Conservation (phyloP, 2,113 vertebrate genomes). For the Caracal caracal region DNA sequence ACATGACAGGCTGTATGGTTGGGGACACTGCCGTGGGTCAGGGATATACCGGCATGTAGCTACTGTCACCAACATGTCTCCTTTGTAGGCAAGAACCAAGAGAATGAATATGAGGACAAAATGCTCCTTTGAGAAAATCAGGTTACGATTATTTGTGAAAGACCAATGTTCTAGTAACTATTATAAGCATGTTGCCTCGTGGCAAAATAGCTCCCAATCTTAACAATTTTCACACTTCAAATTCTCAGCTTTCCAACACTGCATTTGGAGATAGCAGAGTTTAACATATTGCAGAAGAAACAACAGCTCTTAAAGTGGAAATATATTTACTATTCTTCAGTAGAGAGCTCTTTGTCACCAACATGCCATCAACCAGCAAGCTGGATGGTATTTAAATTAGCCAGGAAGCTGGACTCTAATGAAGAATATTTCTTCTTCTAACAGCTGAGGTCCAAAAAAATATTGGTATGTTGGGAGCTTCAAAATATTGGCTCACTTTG, state of each 20-base stretch:
- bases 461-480: conserved; percentile 1
- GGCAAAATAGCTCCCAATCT: conserved; percentile 53
- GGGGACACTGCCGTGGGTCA: not conserved
- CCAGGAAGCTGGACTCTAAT: conserved; percentile 41
- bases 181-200: conserved; percentile 25
- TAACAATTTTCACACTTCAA: conserved; percentile 61
- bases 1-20: not conserved
- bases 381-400: not conserved
- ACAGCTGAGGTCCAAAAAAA: conserved; percentile 52
- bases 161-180: conserved; percentile 29
- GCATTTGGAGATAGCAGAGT: conserved; percentile 25
- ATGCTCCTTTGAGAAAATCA: conserved; percentile 58
- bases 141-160: conserved; percentile 55
- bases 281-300: conserved; percentile 55
- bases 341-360: not conserved
- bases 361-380: conserved; percentile 10
- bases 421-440: conserved; percentile 42
- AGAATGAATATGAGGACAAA: not conserved
- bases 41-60: not conserved
- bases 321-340: conserved; percentile 63
- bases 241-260: conserved; percentile 61
- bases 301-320: conserved; percentile 46
- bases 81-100: not conserved
- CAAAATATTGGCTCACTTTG: conserved; percentile 36
- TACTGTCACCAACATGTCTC: not conserved